Evolutionary conservation across 2,113 vertebrate species (phyloP), one percentile per base, ranked within the genome.

Genomic region (Alligator sinensis): DNA sequence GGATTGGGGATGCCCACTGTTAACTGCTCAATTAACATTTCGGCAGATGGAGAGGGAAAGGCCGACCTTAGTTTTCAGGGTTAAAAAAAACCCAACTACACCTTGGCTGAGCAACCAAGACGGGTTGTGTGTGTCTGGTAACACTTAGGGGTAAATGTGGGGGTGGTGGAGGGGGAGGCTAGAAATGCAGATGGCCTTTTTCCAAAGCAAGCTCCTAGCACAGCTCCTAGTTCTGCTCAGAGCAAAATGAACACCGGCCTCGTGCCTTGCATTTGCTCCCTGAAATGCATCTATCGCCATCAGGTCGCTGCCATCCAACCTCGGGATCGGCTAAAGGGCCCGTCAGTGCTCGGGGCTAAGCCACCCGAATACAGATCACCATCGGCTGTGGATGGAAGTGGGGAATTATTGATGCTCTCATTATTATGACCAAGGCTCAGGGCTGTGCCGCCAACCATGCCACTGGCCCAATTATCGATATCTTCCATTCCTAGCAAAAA

Each of bases 81-180:
- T 30, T 38, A 38, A 38, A 8, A n/a, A 58, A 28, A 21, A 68
- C 38, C 38, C 34, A 34, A 34, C 34, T 34, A 34, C 34, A 17
- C 5, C 21, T 54, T 77, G 3, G n/a, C 57, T 10, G 66, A 19
- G 10, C 13, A 16, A 15, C 34, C 21, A 16, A 79, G 30, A 25
- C 10, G 30, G 4, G 22, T 38, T 5, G 60, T 8, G 38, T 17
- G 88, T 22, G 8, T 10, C n/a, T 24, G 57, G 15, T 28, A n/a
- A 10, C 1, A 1, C 4, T 17, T 60, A 30, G 1, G 0, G 64
- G 17, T 6, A 54, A 5, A 9, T 0, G 47, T 25, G 77, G 0
- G 2, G 13, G 5, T 19, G 30, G 11, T 21, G 15, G 38, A 13
- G 5, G 74, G 70, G 19, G 9, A 11, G 30, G 21, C 24, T 24